phyloP scores from a whole-genome alignment of 2,797 vertebrate species.

The Eulemur albifrons region DNA sequence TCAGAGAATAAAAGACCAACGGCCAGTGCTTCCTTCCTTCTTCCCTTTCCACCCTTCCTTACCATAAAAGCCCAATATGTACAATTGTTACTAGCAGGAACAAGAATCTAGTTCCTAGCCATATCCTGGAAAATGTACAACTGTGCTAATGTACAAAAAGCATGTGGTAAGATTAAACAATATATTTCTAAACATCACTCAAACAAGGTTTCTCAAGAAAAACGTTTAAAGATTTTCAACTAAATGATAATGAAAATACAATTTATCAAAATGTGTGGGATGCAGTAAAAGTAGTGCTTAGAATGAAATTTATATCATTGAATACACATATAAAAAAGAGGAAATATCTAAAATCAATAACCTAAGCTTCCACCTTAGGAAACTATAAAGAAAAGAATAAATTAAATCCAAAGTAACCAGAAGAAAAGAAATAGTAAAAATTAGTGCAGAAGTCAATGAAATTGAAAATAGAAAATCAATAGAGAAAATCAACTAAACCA shows the following conservation, averaged over 20 bases:
- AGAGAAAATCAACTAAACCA: neutral
- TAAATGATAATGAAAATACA: neutral
- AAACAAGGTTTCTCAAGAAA: neutral
- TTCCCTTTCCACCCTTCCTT: neutral
- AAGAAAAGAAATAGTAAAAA: neutral
- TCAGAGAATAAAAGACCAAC: neutral
- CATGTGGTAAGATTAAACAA: neutral
- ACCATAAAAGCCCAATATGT: neutral
- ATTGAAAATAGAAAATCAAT: neutral
- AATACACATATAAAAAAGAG: neutral
- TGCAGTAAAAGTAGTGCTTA: neutral
- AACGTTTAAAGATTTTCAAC: neutral
- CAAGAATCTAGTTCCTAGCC: neutral
- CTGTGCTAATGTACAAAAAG: neutral
- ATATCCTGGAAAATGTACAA: neutral
- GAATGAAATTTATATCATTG: neutral
- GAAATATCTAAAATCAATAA: neutral
- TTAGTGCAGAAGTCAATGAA: neutral
- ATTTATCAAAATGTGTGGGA: neutral
- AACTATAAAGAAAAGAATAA: neutral
- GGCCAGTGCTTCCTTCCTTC: neutral
- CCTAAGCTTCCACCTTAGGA: neutral
- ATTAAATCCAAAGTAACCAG: neutral
- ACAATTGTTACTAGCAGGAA: neutral
- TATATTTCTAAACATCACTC: neutral